Base-by-base conservation (phyloP, 64 coral and sea anemone species). In the Montipora foliosa region DNA sequence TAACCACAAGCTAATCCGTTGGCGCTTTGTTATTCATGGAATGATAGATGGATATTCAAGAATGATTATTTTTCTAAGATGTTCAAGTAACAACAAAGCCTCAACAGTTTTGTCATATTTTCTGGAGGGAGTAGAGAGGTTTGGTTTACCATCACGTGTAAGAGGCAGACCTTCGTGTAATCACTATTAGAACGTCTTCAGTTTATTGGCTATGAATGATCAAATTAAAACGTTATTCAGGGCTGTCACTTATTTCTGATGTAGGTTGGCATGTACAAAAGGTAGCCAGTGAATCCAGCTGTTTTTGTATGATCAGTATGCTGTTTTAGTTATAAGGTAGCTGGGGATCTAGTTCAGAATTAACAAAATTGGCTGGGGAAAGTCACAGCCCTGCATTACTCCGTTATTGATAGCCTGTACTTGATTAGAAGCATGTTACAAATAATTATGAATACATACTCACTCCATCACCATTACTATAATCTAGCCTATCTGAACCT, bases 31-130 rank as follows among this genome's bases (percentile, higher is more conserved):
- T 66, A 84, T 87, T 37, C 83, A 87, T 24, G 60, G 83, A 15
- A 71, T 47, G 61, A 87, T 87, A 11, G 61, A 69, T 87, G 83
- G 83, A 19, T 87, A 70, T 87, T 87, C 61, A 6, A 87, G 83
- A 87, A 71, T 87, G 21, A 71, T 87, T 46, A 71, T 87, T 70
- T 87, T 48, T 49, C 83, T 87, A 8, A 68, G 19, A 11, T 66
- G 37, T 48, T 70, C 83, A 64, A 87, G 8, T 70, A 67, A 87
- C 83, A 87, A 87, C 58, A 70, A 48, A 50, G 83, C 83, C 24
- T 67, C 57, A 22, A 85, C 82, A 45, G 82, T 85, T 67, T 24
- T 85, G 17, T 74, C 71, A 74, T 74, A 74, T 21, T 74, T 74
- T 74, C 16, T 74, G 71, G 71, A 74, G 71, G 71, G 71, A 21